Evolutionary conservation across 2,113 vertebrate species (phyloP).

Genomic region (Pelobates fuscus): DNA sequence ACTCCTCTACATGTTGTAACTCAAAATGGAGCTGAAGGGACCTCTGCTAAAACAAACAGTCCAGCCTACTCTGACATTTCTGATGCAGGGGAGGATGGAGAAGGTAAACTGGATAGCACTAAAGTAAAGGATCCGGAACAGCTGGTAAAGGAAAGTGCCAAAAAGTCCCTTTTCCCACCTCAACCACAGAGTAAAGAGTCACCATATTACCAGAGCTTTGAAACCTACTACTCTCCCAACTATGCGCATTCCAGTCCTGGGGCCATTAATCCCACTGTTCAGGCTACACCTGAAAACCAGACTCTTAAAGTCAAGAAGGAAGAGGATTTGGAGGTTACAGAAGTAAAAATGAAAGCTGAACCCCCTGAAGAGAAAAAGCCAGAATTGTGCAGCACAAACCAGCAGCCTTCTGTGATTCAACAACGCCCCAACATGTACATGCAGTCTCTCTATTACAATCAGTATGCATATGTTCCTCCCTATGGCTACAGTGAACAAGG

Average conservation of each 20-base stretch:
- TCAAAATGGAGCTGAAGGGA: constrained; percentile 92
- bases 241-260: constrained; percentile 89
- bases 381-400: constrained; percentile 72
- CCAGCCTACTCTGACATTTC: constrained; percentile 98
- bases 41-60: constrained; percentile 94
- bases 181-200: constrained; percentile 88
- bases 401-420: constrained; percentile 95
- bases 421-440: constrained; percentile 97
- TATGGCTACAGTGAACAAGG: constrained; percentile 93
- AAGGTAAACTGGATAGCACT: constrained; percentile 83
- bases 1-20: constrained; percentile 85
- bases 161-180: constrained; percentile 89
- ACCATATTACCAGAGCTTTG: constrained; percentile 88
- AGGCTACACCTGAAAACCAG: constrained; percentile 69
- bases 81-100: constrained; percentile 93
- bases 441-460: constrained; percentile 97
- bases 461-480: constrained; percentile 91
- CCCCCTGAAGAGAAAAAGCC: constrained; percentile 86
- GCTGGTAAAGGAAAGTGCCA: constrained; percentile 86
- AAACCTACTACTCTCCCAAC: constrained; percentile 91
- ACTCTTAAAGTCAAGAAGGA: constrained; percentile 89
- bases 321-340: constrained; percentile 79
- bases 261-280: constrained; percentile 73
- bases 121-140: constrained; percentile 87
- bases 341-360: constrained; percentile 86